Conservation (phyloP, 2,113 vertebrate species). For the Eupsittula cactorum region DNA sequence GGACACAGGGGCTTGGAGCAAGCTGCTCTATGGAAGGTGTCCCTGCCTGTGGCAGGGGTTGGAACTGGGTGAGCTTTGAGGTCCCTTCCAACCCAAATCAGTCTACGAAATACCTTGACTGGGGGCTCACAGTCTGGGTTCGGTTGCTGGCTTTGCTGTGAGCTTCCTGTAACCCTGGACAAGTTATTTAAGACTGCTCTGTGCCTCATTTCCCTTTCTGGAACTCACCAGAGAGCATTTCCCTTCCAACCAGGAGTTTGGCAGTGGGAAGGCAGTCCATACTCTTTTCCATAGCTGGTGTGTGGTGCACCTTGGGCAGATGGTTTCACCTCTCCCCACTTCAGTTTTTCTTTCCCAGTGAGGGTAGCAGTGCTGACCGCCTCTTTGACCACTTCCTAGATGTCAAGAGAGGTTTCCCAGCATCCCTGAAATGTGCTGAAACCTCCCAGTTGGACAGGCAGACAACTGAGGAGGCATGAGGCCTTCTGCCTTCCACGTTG, state of each 20-base stretch:
- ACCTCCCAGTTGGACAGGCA: background rate
- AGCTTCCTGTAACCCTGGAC: slow-evolving; percentile 38
- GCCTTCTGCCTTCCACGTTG: background rate
- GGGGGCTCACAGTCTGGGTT: background rate
- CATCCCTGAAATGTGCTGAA: background rate
- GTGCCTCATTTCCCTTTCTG: slow-evolving; percentile 47
- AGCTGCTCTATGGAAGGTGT: background rate
- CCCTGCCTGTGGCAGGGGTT: background rate
- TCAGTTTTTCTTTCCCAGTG: background rate
- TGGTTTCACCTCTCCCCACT: background rate
- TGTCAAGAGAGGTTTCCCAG: background rate
- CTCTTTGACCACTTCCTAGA: background rate
- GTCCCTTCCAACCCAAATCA: background rate
- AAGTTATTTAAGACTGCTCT: background rate
- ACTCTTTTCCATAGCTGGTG: background rate
- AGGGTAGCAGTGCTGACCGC: background rate
- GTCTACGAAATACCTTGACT: background rate
- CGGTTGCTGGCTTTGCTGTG: background rate
- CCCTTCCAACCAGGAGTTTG: slow-evolving; percentile 6
- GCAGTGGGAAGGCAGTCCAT: background rate
- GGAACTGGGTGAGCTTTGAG: accelerated
- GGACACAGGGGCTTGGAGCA: background rate
- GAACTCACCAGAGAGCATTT: background rate
- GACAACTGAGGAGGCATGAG: no score
- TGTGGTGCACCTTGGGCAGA: accelerated